Evolutionary conservation across 2,113 vertebrate genomes (phyloP).

Genomic region (Sphaerodactylus townsendi): DNA sequence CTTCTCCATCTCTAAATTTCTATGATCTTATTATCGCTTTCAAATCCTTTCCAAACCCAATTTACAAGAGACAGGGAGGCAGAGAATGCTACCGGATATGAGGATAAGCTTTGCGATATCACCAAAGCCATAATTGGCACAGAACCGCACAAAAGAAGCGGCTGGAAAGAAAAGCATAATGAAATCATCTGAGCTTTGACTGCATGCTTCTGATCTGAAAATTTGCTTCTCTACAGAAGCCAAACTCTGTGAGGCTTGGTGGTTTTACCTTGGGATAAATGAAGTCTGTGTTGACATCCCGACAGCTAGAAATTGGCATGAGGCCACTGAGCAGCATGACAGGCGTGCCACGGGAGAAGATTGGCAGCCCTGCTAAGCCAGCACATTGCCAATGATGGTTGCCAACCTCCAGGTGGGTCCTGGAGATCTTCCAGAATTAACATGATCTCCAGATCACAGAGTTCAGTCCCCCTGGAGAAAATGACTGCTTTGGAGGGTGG

Average conservation of each 20-base stretch:
- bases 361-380: too few species aligned
- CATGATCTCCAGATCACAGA: too few species aligned
- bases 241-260: background rate
- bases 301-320: background rate
- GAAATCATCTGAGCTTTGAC: background rate
- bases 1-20: background rate
- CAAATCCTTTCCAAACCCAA: slow-evolving; percentile 3
- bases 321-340: too few species aligned
- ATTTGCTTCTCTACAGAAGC: background rate
- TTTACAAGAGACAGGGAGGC: background rate
- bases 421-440: too few species aligned
- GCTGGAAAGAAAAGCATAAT: slow-evolving; percentile 4
- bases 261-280: background rate
- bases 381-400: too few species aligned
- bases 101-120: background rate
- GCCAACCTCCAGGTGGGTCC: too few species aligned
- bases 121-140: background rate
- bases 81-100: background rate
- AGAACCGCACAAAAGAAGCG: background rate
- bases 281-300: background rate
- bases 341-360: too few species aligned
- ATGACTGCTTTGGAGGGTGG: too few species aligned
- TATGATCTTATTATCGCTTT: background rate
- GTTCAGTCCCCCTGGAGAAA: too few species aligned
- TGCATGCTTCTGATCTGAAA: background rate